Evolutionary conservation across 92 coral and sea anemone species (phyloP).

Genomic region (Siderastrea radians): DNA sequence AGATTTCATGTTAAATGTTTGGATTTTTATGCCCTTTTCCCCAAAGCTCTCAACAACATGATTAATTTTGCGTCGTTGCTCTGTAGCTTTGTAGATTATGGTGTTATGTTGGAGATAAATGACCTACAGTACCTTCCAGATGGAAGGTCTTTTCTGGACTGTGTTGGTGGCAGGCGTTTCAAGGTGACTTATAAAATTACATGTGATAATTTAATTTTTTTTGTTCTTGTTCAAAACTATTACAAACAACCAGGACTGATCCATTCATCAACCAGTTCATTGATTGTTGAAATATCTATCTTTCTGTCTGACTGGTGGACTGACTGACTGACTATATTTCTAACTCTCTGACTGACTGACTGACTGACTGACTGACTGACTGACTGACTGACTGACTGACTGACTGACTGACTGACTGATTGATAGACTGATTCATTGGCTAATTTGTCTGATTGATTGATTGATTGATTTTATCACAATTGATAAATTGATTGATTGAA

Average conservation of each 20-base stretch:
- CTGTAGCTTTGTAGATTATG: constrained; percentile 88
- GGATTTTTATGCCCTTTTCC: neutral
- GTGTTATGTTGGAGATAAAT: constrained; percentile 92
- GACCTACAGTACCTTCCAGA: constrained; percentile 86
- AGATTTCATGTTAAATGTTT: too few relatives aligned
- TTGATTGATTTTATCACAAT: neutral
- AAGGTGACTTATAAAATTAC: constrained; percentile 56
- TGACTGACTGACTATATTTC: neutral
- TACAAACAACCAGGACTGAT: too few relatives aligned
- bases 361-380: neutral
- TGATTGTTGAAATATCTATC: neutral
- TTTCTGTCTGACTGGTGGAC: neutral
- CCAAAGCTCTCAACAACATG: neutral
- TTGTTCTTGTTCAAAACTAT: too few relatives aligned
- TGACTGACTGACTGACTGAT: neutral
- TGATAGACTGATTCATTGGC: neutral
- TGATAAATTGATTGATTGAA: neutral
- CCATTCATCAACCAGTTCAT: too few relatives aligned
- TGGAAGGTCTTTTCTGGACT: constrained; percentile 90
- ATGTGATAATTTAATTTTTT: neutral
- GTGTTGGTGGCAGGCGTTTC: constrained; percentile 96
- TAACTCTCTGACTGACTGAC: neutral
- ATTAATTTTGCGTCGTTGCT: neutral
- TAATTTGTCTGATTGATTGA: neutral
- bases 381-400: neutral